Evolutionary conservation across 2,888 invertebrate species (phyloP), one percentile per base, ranked within the genome.

Genomic region (Dorcus parallelipipedus): DNA sequence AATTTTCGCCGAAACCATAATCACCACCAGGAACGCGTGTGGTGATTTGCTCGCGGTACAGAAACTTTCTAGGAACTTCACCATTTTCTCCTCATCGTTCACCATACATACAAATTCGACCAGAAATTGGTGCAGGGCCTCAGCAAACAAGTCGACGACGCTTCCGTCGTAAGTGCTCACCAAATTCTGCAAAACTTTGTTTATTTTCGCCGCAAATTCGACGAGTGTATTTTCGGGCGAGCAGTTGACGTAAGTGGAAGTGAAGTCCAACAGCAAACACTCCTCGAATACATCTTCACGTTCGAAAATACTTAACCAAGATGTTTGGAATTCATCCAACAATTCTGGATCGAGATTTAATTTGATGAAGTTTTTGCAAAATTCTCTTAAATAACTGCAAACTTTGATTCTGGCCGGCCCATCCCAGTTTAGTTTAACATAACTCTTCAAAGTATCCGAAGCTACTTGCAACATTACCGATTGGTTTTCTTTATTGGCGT

Each of bases 81-180:
- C 17, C 4, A 33, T 33, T 10, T 33, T 17, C 4, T 33, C 33
- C 9, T 38, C 38, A 9, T 26, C 49, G 6, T 49, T 48, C 4
- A 9, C 14, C 26, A 17, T 1, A 8, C 41, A 10, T 23, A 47
- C n/a, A 7, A 40, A 39, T 9, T 20, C 6, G 17, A 10, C 17
- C 17, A 56, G 38, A 38, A 56, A 56, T n/a, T 43, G n/a, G 9
- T 38, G 20, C 42, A 56, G 10, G 10, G 17, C 23, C 10, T 26
- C 42, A n/a, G 42, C 38, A 50, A 56, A 56, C 5, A 38, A 45
- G 9, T 56, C 50, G 3, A 56, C 50, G 14, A 49, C 33, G 9
- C 45, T 56, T 7, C 5, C 9, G 23, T 51, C 50, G 43, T 56
- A 56, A 7, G 26, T 43, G 38, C 9, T 5, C 8, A 56, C 38